These are phyloP conservation scores for Onthophagus taurus DNA, from an alignment of 1,140 invertebrate species.

Conservation along the genomic window DNA sequence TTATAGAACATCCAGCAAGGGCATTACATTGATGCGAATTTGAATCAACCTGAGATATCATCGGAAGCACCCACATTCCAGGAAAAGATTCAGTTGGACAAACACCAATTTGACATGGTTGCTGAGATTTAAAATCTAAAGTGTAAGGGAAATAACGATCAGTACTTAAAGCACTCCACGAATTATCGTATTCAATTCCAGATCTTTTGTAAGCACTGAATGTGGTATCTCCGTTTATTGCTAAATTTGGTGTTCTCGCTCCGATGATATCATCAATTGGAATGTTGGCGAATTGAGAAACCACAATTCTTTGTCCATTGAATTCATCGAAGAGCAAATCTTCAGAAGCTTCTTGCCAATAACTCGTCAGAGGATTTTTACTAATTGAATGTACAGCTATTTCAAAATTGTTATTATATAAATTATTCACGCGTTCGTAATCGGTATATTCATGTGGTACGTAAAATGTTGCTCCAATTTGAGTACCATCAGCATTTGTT, in stretches of 20 bases:
- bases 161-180: conserved; percentile 44
- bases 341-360: conserved; percentile 22
- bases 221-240: conserved; percentile 37
- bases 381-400: conserved; percentile 57
- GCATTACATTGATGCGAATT: conserved; percentile 46
- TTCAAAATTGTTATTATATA: conserved; percentile 56
- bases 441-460: conserved; percentile 61
- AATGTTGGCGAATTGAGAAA: conserved; percentile 28
- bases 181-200: conserved; percentile 52
- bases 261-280: conserved; percentile 22
- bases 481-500: conserved; percentile 52
- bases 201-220: conserved; percentile 42
- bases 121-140: conserved; percentile 49
- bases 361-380: conserved; percentile 51
- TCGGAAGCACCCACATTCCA: conserved; percentile 53
- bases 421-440: conserved; percentile 51
- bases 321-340: conserved; percentile 23
- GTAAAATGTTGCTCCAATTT: conserved; percentile 54
- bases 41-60: conserved; percentile 48
- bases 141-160: conserved; percentile 54
- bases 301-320: conserved; percentile 24
- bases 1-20: conserved; percentile 46
- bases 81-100: conserved; percentile 54
- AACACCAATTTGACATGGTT: conserved; percentile 51
- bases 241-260: conserved; percentile 25